Conservation (phyloP, 2,888 invertebrate species). For the Limnephilus lunatus region DNA sequence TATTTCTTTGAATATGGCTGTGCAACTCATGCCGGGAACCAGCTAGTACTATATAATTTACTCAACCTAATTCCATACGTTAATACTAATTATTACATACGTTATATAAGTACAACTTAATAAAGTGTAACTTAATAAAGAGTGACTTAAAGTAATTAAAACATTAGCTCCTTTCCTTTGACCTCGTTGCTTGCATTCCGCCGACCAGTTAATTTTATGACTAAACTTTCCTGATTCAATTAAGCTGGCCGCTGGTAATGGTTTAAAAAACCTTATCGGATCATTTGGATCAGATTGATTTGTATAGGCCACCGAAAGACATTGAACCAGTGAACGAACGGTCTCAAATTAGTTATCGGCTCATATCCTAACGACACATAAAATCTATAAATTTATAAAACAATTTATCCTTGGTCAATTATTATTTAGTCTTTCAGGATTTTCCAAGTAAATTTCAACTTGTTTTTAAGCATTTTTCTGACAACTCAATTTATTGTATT, state of each 20-base stretch:
- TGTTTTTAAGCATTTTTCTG: no score
- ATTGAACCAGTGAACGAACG: background rate
- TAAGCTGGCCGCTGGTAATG: slow-evolving; percentile 13
- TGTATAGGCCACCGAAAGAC: background rate
- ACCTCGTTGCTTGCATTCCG: background rate
- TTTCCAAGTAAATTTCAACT: no score
- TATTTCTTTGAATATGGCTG: no score
- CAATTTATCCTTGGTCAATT: no score
- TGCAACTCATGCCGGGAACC: no score
- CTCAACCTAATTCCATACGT: background rate
- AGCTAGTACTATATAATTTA: no score
- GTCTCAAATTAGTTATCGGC: background rate
- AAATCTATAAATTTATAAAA: no score
- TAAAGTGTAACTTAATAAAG: background rate
- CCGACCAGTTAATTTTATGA: background rate
- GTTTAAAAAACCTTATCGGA: slow-evolving; percentile 54
- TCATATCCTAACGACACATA: no score
- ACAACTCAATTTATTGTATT: no score
- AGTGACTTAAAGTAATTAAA: background rate
- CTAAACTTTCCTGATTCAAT: background rate
- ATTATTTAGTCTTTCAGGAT: no score
- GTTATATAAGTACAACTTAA: background rate
- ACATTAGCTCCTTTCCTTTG: background rate
- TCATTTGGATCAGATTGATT: background rate
- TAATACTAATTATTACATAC: background rate